Conservation (phyloP, 2,888 invertebrate genomes). For the Pristionchus entomophagus region DNA sequence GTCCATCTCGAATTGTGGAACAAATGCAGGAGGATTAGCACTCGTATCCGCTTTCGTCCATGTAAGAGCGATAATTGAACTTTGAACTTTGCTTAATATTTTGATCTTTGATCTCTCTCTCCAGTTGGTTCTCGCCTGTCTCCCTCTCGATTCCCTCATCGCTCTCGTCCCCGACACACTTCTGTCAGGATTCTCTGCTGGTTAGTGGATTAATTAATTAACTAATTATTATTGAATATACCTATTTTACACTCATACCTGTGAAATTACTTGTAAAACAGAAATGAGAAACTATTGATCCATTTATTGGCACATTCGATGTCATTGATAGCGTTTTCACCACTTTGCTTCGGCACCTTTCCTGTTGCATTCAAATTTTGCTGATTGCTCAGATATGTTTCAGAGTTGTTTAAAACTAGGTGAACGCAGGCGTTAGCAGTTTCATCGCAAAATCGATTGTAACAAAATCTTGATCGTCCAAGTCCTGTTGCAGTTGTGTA, state of each 20-base stretch:
- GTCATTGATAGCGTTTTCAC: no score
- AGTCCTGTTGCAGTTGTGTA: no score
- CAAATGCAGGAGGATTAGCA: not conserved
- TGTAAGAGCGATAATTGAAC: not conserved
- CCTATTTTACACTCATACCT: no score
- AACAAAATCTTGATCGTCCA: no score
- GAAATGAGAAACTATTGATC: no score
- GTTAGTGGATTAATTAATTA: no score
- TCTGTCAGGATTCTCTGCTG: slow-evolving; percentile 18
- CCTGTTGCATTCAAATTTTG: not conserved
- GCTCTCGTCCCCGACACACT: slow-evolving; percentile 36
- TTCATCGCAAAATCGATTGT: no score
- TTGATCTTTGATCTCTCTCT: not conserved
- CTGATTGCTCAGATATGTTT: not conserved
- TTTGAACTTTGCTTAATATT: not conserved
- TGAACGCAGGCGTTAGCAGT: no score
- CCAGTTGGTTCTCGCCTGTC: slow-evolving; percentile 21
- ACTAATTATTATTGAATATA: no score
- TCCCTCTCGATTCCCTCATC: slow-evolving; percentile 40
- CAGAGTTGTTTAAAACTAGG: not conserved
- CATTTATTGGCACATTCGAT: no score
- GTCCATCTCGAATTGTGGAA: not conserved
- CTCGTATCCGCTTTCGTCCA: slow-evolving; percentile 20
- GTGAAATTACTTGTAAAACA: no score
- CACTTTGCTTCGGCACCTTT: not conserved